phyloP scores from a whole-genome alignment of 1,140 invertebrate species.

The Philopotamus ludificatus region DNA sequence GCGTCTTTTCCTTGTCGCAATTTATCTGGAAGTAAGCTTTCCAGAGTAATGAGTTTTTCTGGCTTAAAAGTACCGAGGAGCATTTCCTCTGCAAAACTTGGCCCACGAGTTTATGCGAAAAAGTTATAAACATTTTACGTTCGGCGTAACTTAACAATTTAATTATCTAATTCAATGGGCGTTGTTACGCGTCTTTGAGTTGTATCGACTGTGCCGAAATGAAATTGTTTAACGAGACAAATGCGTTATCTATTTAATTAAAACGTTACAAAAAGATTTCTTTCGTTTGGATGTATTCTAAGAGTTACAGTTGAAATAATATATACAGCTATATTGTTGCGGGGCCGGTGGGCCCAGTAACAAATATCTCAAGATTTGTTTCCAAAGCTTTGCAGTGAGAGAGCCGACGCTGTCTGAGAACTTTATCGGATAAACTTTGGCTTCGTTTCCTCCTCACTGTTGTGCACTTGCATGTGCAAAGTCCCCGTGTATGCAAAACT shows the following conservation, averaged over 20 bases:
- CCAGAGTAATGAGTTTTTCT: conserved; percentile 5
- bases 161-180: no score
- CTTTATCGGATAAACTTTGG: conserved; percentile 28
- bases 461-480: conserved; percentile 28
- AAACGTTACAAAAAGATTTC: no score
- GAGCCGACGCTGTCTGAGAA: conserved; percentile 17
- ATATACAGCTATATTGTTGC: not conserved
- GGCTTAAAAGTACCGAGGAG: not conserved
- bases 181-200: no score
- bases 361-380: conserved; percentile 25
- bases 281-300: no score
- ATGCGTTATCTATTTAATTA: no score
- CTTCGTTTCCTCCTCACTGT: conserved; percentile 21
- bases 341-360: not conserved
- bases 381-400: not conserved
- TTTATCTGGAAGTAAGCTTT: conserved; percentile 11
- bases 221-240: no score
- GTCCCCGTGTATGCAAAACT: conserved; percentile 19
- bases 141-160: no score
- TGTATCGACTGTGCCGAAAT: no score
- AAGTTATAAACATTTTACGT: no score
- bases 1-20: conserved; percentile 8
- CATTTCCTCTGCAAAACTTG: not conserved
- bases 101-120: no score
- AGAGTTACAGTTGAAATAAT: no score